Percentiles rank a stretch among this genome's conserved stretches.
Conservation (phyloP, 2,113 vertebrate species). For the Actenoides hombroni region DNA sequence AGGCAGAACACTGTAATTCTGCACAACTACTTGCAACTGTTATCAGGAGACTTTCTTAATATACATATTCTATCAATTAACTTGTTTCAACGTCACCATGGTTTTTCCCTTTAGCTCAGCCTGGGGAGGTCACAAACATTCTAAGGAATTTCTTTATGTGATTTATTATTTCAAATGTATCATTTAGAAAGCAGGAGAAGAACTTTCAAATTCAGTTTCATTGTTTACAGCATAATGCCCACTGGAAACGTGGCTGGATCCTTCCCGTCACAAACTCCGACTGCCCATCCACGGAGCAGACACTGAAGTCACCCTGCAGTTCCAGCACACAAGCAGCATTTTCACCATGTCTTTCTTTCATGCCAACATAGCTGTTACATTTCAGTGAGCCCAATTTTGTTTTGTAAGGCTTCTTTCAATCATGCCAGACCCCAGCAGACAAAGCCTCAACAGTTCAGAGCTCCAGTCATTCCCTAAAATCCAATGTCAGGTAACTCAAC, state of each 20-base stretch:
- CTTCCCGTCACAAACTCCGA: background rate
- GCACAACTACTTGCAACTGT: background rate
- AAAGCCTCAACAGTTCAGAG: slow-evolving; percentile 61
- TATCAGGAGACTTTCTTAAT: background rate
- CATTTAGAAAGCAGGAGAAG: background rate
- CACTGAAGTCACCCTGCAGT: background rate
- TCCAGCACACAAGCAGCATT: background rate
- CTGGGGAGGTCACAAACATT: background rate
- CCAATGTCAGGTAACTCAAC: slow-evolving; percentile 37
- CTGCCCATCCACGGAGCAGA: background rate
- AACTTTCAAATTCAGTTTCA: background rate
- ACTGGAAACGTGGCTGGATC: background rate
- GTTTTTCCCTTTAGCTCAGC: background rate
- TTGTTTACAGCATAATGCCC: background rate
- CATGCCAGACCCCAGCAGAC: slow-evolving; percentile 54
- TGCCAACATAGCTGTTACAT: slow-evolving; percentile 47
- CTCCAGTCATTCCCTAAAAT: slow-evolving; percentile 19
- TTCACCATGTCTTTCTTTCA: background rate
- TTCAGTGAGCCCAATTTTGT: slow-evolving; percentile 30
- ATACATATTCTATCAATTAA: background rate
- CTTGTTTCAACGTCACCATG: background rate
- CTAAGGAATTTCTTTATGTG: background rate
- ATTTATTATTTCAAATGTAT: background rate
- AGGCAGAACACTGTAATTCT: background rate
- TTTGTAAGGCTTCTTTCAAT: slow-evolving; percentile 57